phyloP scores from a whole-genome alignment of 2,888 invertebrate species.

The Himalopsyche anomala region DNA sequence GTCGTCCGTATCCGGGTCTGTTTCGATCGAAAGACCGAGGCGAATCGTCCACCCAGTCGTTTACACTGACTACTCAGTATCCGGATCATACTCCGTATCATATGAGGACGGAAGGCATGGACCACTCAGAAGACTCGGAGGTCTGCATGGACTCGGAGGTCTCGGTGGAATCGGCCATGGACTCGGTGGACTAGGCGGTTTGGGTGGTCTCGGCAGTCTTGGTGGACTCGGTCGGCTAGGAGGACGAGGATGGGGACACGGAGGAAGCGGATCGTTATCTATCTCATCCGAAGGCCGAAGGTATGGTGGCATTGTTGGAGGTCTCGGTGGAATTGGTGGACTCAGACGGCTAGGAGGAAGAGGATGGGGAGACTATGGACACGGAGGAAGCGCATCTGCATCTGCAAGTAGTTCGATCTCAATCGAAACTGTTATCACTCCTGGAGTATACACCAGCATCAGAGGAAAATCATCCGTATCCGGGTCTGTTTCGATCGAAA shows the following conservation, averaged over 20 bases:
- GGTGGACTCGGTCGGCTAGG: slow-evolving; percentile 24
- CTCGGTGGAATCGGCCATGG: background rate
- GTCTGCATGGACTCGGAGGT: no score
- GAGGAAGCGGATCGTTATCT: background rate
- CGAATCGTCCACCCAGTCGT: no score
- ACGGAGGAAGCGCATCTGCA: background rate
- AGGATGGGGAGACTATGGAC: no score
- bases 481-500: slow-evolving; percentile 44
- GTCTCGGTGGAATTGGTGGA: no score
- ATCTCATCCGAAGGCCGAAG: no score
- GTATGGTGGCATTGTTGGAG: no score
- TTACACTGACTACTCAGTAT: background rate
- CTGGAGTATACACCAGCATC: slow-evolving; percentile 16
- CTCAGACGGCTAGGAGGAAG: no score
- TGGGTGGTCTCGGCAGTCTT: slow-evolving; percentile 32
- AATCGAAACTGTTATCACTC: slow-evolving; percentile 46
- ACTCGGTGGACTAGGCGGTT: background rate
- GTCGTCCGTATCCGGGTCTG: background rate
- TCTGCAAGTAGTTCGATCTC: slow-evolving; percentile 49
- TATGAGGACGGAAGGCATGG: no score
- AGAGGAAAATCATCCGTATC: slow-evolving; percentile 28
- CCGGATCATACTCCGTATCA: background rate
- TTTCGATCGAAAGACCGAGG: slow-evolving; percentile 46
- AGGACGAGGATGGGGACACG: slow-evolving; percentile 37
- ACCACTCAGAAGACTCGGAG: background rate